Percentiles rank a stretch among this genome's conserved stretches.
phyloP scores from a whole-genome alignment of 1,140 invertebrate species.

The Diachasma alloeum region DNA sequence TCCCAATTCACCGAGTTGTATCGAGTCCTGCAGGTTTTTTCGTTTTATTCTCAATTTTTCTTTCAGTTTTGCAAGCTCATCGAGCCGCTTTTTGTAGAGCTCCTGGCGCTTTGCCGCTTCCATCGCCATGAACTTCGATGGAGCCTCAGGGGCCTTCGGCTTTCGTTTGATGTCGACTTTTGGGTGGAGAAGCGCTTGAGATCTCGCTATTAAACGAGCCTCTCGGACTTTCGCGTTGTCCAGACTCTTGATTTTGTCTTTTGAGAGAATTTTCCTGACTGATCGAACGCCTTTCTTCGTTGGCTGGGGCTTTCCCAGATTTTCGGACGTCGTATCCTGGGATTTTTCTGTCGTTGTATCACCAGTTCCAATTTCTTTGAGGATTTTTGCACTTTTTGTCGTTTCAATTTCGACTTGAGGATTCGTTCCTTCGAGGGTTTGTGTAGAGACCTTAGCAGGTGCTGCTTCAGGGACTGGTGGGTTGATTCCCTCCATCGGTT shows the following conservation, averaged over 20 bases:
- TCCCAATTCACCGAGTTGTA: conserved; percentile 21
- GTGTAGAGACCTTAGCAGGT: not conserved
- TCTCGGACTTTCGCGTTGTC: not conserved
- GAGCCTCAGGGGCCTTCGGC: not conserved
- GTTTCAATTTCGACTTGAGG: no score
- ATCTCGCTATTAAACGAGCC: conserved; percentile 23
- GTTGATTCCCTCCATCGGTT: not conserved
- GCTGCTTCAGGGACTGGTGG: not conserved
- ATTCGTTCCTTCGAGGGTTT: no score
- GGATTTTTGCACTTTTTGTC: not conserved
- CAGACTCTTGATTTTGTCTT: conserved; percentile 6
- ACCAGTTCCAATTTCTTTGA: not conserved
- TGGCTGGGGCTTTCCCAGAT: not conserved
- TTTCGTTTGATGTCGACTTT: conserved; percentile 29
- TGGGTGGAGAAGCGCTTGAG: conserved; percentile 29
- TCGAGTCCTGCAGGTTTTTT: conserved; percentile 32
- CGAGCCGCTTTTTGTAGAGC: conserved; percentile 22
- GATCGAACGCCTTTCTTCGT: conserved; percentile 1
- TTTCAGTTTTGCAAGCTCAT: conserved; percentile 33
- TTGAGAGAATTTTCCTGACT: not conserved
- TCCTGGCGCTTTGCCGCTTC: conserved; percentile 23
- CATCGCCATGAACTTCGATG: not conserved
- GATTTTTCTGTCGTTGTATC: not conserved
- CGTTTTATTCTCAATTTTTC: conserved; percentile 36
- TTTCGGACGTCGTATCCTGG: not conserved